Base-by-base conservation (phyloP, 2,797 vertebrate species). In the Liparis tanakae region DNA sequence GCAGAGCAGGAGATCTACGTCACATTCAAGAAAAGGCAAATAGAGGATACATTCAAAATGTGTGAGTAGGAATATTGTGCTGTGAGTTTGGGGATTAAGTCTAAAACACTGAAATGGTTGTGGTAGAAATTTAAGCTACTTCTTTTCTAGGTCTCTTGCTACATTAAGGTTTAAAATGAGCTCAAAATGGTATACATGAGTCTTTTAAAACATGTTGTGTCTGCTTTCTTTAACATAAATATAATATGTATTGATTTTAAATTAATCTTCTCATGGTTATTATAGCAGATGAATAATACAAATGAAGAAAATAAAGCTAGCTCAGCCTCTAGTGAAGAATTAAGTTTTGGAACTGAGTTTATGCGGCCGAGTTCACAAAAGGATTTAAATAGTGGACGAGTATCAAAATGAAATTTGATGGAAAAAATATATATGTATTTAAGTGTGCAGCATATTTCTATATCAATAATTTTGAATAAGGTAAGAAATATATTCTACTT, bases 1-100 rank as follows among this genome's bases (percentile, higher is more conserved):
- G 48, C 12, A 72, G 57, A 62, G 84, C 64, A 74, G 77, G 83
- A 91, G 84, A 86, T 71, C 61, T 76, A 81, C 76, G 70, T 84
- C 71, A 79, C 81, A 87, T 72, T 43, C 39, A 57, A 64, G 51
- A 64, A 70, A 79, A 69, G 48, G 50, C 41, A 69, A 85, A 85
- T 73, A 81, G 62, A 67, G 71, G 63, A 85, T 80, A 37, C 41
- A 81, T 72, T 79, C 2, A 66, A 79, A 79, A 81, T 60, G 53
- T 63, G 70, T 8, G 74, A 48, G 70, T 54, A 22, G 14, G 54
- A 57, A 74, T 48, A 64, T 73, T 64, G 67, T 36, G 58, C 72
- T 82, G 64, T 30, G 37, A 72, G 66, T 53, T 10, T 0, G 3
- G 46, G 72, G 71, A 72, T 63, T 20, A 33, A 30, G 73, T 74